These are phyloP conservation scores for Coleophora flavipennella DNA, from an alignment of 2,888 invertebrate genomes.

Conservation along the genomic window DNA sequence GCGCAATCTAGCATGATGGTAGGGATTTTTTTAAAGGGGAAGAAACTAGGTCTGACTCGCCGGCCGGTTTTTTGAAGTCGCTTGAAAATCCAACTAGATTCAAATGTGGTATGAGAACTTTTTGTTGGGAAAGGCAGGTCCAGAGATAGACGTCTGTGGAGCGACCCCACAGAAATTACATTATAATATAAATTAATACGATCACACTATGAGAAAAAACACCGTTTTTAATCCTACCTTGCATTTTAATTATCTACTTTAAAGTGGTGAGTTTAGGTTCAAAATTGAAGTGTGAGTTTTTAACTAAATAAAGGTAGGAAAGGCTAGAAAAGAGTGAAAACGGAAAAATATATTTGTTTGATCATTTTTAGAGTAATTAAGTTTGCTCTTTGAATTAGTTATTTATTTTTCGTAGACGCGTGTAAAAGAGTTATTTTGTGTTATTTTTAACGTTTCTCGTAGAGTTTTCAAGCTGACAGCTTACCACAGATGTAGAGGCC, in stretches of 20 bases:
- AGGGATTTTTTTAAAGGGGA: too few species aligned
- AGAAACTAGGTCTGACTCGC: too few species aligned
- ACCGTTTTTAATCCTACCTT: conserved; percentile 3
- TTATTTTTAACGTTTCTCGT: too few species aligned
- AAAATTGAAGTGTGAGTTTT: conserved; percentile 3
- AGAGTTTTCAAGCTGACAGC: too few species aligned
- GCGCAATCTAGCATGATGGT: too few species aligned
- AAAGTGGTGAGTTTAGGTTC: not conserved
- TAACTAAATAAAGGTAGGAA: conserved; percentile 6
- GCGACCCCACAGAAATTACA: conserved; percentile 65
- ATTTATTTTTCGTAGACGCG: not conserved
- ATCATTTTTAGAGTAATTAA: conserved; percentile 11
- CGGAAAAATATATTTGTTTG: conserved; percentile 7
- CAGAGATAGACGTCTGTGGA: too few species aligned
- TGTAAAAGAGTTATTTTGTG: too few species aligned
- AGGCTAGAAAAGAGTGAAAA: not conserved
- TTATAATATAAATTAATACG: conserved; percentile 67
- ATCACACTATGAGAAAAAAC: conserved; percentile 49
- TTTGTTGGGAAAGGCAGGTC: too few species aligned
- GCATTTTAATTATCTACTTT: not conserved
- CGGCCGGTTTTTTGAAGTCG: too few species aligned
- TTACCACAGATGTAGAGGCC: too few species aligned
- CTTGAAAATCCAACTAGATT: too few species aligned
- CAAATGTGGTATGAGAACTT: too few species aligned
- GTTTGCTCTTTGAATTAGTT: not conserved